Evolutionary conservation across 2,113 vertebrate species (phyloP), one percentile per base, ranked within the genome.

Genomic region (Pitta sordida): DNA sequence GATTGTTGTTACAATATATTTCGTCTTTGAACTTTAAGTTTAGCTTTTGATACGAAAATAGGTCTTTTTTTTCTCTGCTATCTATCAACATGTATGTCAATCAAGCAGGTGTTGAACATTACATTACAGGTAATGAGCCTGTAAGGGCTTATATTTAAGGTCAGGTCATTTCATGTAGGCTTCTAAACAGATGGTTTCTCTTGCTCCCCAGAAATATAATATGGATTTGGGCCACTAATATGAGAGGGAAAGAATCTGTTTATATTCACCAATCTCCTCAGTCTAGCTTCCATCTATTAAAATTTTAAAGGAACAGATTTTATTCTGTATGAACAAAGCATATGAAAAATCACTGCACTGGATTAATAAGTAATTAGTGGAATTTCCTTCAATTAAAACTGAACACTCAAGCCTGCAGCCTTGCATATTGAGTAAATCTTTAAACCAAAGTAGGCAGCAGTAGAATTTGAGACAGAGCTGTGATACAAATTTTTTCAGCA

Each of bases 131-230:
- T n/a, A n/a, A n/a, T 83, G 71, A 1, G 4, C 84, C 69, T 4
- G 3, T 68, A 83, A 76, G 41, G 74, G 94, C 70, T 94, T 95
- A 89, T 91, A 87, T 93, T 90, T 91, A 60, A 95, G 84, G 90
- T 85, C 81, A 74, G 59, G 78, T 93, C 91, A 83, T 85, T 94
- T 94, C 59, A 79, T 56, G 53, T 94, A 83, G 89, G 89, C 63
- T 94, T 82, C 63, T 73, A 92, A 95, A 83, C 91, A 95, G 94
- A 94, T 95, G 89, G 94, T 94, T 96, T 85, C 81, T 73, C 65
- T 69, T 58, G n/a, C 46, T 92, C 78, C 81, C 59, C 78, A 87
- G 81, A 93, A 95, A 93, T 34, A 37, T 78, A 60, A 65, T 87
- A 55, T 83, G 68, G 65, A 85, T 89, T 64, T 84, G 48, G 88